Conservation (phyloP, 2,797 vertebrate genomes). For the Sternarchorhynchus goeldii region DNA sequence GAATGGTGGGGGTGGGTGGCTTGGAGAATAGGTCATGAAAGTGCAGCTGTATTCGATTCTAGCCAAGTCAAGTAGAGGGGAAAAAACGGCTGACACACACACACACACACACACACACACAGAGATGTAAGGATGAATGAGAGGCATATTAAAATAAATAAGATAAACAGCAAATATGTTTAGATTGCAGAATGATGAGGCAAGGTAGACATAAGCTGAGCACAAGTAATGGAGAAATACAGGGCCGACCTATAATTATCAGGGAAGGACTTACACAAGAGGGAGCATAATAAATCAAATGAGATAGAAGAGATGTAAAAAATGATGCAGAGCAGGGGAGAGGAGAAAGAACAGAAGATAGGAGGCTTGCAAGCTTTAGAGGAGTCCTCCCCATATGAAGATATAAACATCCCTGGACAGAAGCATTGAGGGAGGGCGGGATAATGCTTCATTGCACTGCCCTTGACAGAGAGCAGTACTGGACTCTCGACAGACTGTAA, state of each 20-base stretch:
- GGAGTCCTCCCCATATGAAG: slow-evolving; percentile 20
- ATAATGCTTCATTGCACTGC: not conserved
- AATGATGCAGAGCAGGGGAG: not conserved
- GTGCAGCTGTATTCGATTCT: slow-evolving; percentile 47
- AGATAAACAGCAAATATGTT: not conserved
- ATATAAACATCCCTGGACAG: slow-evolving; percentile 19
- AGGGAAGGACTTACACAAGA: too few relatives aligned
- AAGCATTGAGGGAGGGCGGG: not conserved
- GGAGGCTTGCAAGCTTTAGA: slow-evolving; percentile 1
- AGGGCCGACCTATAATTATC: too few relatives aligned
- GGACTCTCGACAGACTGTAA: slow-evolving; percentile 48
- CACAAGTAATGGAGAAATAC: too few relatives aligned
- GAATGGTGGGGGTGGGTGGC: slow-evolving; percentile 36
- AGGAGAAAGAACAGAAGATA: slow-evolving; percentile 1
- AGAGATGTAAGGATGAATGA: slow-evolving; percentile 30
- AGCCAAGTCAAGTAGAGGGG: slow-evolving; percentile 33
- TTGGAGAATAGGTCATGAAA: slow-evolving; percentile 34
- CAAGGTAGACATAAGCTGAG: not conserved
- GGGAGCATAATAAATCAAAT: not conserved
- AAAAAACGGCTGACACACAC: not conserved
- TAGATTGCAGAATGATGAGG: not conserved
- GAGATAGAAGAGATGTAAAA: slow-evolving; percentile 4
- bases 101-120: not conserved
- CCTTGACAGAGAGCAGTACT: slow-evolving; percentile 6
- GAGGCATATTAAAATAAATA: slow-evolving; percentile 19